A percentile compares a stretch with the other conserved stretches of the same genome.
These are phyloP conservation scores for Ormyrus thymus DNA, from an alignment of 2,888 invertebrate species.

Conservation along the genomic window DNA sequence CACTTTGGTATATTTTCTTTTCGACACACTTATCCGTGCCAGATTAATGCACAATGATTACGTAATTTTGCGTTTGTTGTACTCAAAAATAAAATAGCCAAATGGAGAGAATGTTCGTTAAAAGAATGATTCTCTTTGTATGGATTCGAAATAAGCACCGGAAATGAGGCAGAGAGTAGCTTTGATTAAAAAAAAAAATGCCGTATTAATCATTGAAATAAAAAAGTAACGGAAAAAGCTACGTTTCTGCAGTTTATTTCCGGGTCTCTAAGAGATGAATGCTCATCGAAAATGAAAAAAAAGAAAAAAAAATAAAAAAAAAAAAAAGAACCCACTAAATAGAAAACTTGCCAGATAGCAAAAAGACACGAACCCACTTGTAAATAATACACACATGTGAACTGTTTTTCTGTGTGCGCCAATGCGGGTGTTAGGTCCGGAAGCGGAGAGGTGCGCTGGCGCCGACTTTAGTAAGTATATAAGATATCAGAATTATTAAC, in stretches of 20 bases:
- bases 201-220: too few species aligned
- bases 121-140: too few species aligned
- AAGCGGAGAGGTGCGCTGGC: constrained; percentile 78
- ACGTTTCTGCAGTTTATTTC: too few species aligned
- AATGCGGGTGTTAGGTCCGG: constrained; percentile 77
- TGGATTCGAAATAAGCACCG: too few species aligned
- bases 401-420: constrained; percentile 72
- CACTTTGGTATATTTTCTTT: background rate
- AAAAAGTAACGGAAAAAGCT: too few species aligned
- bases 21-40: background rate
- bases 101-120: too few species aligned
- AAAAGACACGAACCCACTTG: constrained; percentile 57
- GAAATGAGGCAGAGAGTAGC: too few species aligned
- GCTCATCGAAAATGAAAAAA: too few species aligned
- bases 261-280: too few species aligned
- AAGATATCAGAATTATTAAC: constrained; percentile 55
- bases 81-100: background rate
- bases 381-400: constrained; percentile 74
- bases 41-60: constrained; percentile 15
- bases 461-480: constrained; percentile 79
- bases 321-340: too few species aligned
- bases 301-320: too few species aligned
- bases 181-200: too few species aligned
- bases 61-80: constrained; percentile 42
- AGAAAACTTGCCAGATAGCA: background rate